Evolutionary conservation across 2,797 vertebrate genomes (phyloP).

Genomic region (Sparus aurata): DNA sequence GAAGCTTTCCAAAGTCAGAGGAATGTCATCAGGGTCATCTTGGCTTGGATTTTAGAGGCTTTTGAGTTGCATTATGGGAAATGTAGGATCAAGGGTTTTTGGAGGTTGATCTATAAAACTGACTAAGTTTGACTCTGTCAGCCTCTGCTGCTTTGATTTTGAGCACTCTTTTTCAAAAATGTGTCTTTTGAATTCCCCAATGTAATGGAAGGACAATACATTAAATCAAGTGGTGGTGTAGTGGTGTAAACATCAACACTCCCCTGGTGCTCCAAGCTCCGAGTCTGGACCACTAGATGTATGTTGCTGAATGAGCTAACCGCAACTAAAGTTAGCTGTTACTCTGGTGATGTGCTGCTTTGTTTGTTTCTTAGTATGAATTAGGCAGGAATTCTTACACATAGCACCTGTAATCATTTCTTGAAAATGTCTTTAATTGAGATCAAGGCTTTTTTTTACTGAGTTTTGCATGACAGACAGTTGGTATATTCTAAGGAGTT

Average conservation of each 20-base stretch:
- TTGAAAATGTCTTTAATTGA: background rate
- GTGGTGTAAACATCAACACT: no score
- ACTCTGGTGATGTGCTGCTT: no score
- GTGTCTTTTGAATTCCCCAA: background rate
- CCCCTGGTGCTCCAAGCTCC: no score
- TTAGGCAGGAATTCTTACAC: background rate
- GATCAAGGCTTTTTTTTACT: background rate
- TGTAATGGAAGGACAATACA: background rate
- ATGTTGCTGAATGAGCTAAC: no score
- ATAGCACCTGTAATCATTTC: background rate
- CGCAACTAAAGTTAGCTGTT: no score
- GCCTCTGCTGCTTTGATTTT: background rate
- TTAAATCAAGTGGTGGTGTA: no score
- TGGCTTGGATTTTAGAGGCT: background rate
- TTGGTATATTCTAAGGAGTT: background rate
- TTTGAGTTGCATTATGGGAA: conserved; percentile 2
- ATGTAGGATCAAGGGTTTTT: conserved; percentile 4
- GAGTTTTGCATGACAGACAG: background rate
- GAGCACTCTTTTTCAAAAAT: background rate
- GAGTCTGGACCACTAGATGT: no score
- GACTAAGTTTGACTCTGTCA: background rate
- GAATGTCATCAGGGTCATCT: background rate
- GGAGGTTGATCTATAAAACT: background rate
- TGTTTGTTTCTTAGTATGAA: no score
- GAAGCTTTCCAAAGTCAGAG: background rate